phyloP scores from a whole-genome alignment of 2,888 invertebrate species.

The Anorthoa munda region DNA sequence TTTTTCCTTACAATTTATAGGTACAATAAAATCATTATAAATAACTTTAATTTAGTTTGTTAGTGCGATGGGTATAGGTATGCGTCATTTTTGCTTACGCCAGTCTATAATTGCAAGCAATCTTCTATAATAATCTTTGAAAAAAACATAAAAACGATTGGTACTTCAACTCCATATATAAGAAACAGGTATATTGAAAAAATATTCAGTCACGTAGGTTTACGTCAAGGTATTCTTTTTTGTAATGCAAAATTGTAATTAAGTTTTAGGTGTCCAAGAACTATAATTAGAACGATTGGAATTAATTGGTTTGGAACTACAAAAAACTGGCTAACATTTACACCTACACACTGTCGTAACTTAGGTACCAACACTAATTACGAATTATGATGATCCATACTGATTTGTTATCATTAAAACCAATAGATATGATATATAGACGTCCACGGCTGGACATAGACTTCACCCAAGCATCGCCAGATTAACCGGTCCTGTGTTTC shows the following conservation, averaged over 20 bases:
- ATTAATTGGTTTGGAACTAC: conserved; percentile 1
- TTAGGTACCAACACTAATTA: background rate
- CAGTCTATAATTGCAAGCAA: conserved; percentile 8
- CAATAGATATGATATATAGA: too few relatives aligned
- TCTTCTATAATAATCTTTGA: background rate
- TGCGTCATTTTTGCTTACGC: conserved; percentile 26
- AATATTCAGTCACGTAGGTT: background rate
- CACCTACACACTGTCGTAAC: background rate
- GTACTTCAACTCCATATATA: background rate
- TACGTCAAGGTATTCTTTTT: background rate
- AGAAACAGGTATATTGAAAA: background rate
- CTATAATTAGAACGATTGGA: background rate
- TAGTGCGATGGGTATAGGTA: background rate
- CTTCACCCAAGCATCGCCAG: too few relatives aligned
- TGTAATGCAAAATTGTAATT: background rate
- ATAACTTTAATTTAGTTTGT: conserved; percentile 19
- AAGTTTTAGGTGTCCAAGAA: background rate
- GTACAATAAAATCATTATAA: conserved; percentile 5
- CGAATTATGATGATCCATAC: too few relatives aligned
- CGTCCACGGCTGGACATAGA: too few relatives aligned
- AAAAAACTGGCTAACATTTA: conserved; percentile 13
- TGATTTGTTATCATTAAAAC: too few relatives aligned
- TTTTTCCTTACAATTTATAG: conserved; percentile 1
- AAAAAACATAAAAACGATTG: background rate
- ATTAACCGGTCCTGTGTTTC: too few relatives aligned